These are phyloP conservation scores for Ceratotherium simum DNA, from an alignment of 2,113 vertebrate genomes.

Conservation along the genomic window DNA sequence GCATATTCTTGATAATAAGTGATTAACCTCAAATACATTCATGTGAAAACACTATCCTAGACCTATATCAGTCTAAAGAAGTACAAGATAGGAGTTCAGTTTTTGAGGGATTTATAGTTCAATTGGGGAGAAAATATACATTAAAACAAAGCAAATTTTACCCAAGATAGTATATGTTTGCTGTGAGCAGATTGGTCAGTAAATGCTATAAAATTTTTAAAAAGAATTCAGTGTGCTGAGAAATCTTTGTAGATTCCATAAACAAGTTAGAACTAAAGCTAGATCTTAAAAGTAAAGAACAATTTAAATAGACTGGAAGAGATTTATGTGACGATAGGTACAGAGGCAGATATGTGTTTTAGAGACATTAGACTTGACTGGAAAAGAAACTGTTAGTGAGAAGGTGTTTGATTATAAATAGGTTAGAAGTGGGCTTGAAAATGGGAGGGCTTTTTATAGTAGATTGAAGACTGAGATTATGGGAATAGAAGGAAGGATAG, in stretches of 20 bases:
- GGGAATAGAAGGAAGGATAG: neutral
- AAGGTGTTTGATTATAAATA: constrained; percentile 17
- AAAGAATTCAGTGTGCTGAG: neutral
- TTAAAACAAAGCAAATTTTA: constrained; percentile 44
- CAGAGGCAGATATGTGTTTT: neutral
- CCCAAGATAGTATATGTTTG: neutral
- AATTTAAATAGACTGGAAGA: neutral
- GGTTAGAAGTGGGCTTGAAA: neutral
- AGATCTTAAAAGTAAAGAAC: constrained; percentile 7
- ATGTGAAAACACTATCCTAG: neutral
- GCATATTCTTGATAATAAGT: constrained; percentile 37
- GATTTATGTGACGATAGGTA: neutral
- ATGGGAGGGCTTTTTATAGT: neutral
- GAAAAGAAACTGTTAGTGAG: constrained; percentile 11
- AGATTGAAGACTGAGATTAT: constrained; percentile 13
- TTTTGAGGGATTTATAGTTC: constrained; percentile 7
- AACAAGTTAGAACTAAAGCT: neutral
- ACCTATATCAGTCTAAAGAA: neutral
- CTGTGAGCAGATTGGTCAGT: neutral
- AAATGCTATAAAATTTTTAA: neutral
- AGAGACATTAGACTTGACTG: constrained; percentile 28
- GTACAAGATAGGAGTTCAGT: neutral
- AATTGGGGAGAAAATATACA: neutral
- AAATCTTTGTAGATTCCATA: neutral
- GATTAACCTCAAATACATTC: neutral